Conservation (phyloP, 1,140 invertebrate genomes). For the Wasmannia auropunctata region DNA sequence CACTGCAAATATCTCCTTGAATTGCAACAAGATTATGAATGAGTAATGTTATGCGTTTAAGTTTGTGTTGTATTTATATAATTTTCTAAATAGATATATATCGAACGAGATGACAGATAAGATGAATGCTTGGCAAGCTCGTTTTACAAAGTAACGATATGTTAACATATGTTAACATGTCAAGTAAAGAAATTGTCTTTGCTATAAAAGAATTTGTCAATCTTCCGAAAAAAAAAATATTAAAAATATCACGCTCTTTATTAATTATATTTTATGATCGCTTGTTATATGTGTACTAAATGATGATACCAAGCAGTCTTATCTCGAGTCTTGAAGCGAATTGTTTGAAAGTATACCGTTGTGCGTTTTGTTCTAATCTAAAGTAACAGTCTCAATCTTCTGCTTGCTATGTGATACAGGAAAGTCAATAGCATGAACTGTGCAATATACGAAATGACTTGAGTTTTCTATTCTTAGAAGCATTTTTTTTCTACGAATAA, state of each 20-base stretch:
- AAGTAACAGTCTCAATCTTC: not conserved
- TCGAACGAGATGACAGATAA: not conserved
- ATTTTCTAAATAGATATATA: not conserved
- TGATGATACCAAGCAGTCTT: not conserved
- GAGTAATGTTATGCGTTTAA: not conserved
- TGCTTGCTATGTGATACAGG: slow-evolving; percentile 21
- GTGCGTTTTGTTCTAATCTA: not conserved
- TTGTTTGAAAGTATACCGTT: not conserved
- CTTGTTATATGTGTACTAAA: not conserved
- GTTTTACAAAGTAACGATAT: slow-evolving; percentile 6
- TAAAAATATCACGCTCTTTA: not conserved
- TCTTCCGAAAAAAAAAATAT: slow-evolving; percentile 14
- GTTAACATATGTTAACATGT: no score
- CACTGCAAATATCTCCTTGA: not conserved
- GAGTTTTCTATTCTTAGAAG: not conserved
- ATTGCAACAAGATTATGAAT: slow-evolving; percentile 7
- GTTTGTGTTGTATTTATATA: not conserved
- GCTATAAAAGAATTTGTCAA: not conserved
- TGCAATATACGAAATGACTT: slow-evolving; percentile 16
- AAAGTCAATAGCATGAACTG: slow-evolving; percentile 32
- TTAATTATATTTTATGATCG: slow-evolving; percentile 3
- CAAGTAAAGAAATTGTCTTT: not conserved
- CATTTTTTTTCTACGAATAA: slow-evolving; percentile 13
- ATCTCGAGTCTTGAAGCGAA: not conserved
- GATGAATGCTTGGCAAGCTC: not conserved